A percentile compares a stretch with the other conserved stretches of the same genome.
phyloP scores from a whole-genome alignment of 1,140 invertebrate genomes.

The Neuroterus valhalla region DNA sequence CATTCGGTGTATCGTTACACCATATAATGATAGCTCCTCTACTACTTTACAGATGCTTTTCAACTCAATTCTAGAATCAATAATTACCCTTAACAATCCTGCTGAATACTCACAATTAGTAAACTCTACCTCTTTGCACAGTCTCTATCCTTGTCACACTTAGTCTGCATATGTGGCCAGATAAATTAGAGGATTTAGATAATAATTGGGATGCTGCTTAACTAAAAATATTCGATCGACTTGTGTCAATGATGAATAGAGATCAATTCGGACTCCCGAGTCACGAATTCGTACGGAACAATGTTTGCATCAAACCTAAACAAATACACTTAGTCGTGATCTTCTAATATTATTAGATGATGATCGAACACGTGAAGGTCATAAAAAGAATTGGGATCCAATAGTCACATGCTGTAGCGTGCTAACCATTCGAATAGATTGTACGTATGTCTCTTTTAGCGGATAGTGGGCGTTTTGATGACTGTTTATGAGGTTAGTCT shows the following conservation, averaged over 20 bases:
- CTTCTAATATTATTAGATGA: no score
- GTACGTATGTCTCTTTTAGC: not conserved
- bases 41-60: no score
- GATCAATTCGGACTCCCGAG: not conserved
- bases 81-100: no score
- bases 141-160: not conserved
- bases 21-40: no score
- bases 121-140: not conserved
- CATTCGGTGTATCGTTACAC: no score
- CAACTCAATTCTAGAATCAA: no score
- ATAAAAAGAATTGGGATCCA: constrained; percentile 17
- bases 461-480: not conserved
- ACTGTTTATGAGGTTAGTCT: no score
- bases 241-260: constrained; percentile 9
- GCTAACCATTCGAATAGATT: not conserved
- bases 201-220: not conserved
- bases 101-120: not conserved
- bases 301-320: constrained; percentile 12
- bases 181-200: constrained; percentile 26
- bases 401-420: not conserved
- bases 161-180: constrained; percentile 1
- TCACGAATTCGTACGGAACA: not conserved
- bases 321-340: no score
- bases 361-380: not conserved
- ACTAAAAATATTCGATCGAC: constrained; percentile 12